Percentiles rank a stretch among this genome's conserved stretches.
These are phyloP conservation scores for Agonopterix heracliana DNA, from an alignment of 2,888 invertebrate genomes.

Conservation along the genomic window DNA sequence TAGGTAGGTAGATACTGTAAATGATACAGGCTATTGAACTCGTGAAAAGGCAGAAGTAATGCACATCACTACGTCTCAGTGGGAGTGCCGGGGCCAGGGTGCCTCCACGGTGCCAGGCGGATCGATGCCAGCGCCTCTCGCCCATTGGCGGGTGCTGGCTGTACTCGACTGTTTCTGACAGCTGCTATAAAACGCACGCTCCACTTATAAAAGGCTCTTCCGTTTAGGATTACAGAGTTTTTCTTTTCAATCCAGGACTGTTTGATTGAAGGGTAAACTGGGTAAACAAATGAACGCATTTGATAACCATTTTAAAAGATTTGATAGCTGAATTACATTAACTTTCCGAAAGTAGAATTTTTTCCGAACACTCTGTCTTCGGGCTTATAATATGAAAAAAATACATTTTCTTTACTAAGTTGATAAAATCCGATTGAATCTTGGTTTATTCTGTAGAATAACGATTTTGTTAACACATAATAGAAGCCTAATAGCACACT, in stretches of 20 bases:
- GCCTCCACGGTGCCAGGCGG: slow-evolving; percentile 3
- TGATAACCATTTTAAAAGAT: background rate
- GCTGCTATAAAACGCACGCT: slow-evolving; percentile 34
- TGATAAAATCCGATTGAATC: too few relatives aligned
- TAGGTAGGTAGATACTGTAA: too few relatives aligned
- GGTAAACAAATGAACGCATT: background rate
- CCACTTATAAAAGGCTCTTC: background rate
- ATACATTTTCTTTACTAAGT: too few relatives aligned
- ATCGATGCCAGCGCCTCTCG: slow-evolving; percentile 26
- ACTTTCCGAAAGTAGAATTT: too few relatives aligned
- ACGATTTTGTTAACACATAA: too few relatives aligned
- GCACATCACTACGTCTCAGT: background rate
- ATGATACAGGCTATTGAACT: too few relatives aligned
- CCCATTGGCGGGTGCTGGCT: slow-evolving; percentile 27
- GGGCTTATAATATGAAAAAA: too few relatives aligned
- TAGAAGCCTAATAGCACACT: too few relatives aligned
- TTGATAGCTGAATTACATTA: background rate
- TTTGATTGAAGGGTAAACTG: background rate
- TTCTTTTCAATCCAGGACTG: too few relatives aligned
- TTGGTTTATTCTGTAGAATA: too few relatives aligned
- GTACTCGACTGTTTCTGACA: slow-evolving; percentile 37
- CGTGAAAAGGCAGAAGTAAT: too few relatives aligned
- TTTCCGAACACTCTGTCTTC: too few relatives aligned
- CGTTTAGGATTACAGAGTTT: background rate
- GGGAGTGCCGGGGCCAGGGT: slow-evolving; percentile 6